Percentiles rank a stretch among this genome's conserved stretches.
These are phyloP conservation scores for Opisthograptis luteolata DNA, from an alignment of 2,888 invertebrate genomes.

Conservation along the genomic window DNA sequence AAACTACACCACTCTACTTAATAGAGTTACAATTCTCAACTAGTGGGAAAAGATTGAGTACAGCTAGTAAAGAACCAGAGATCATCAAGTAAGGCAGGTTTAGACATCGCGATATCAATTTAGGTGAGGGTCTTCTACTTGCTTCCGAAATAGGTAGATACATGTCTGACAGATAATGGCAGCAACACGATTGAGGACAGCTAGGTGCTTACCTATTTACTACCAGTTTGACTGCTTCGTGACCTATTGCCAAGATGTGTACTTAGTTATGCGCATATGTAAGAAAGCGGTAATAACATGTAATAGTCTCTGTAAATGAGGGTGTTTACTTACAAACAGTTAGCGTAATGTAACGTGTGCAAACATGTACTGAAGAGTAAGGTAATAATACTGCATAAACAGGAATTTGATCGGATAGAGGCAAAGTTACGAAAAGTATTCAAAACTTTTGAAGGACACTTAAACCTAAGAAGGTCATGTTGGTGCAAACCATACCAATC, in stretches of 20 bases:
- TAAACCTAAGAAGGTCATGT: no score
- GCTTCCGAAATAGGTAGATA: conserved; percentile 49
- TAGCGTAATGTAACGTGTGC: conserved; percentile 4
- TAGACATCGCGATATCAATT: conserved; percentile 41
- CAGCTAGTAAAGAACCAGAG: background rate
- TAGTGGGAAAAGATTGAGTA: background rate
- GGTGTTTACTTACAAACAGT: conserved; percentile 10
- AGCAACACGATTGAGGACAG: conserved; percentile 36
- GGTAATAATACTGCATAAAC: background rate
- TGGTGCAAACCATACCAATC: no score
- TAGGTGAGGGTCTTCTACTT: conserved; percentile 69
- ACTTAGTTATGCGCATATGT: conserved; percentile 28
- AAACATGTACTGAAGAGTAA: conserved; percentile 1
- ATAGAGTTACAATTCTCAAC: no score
- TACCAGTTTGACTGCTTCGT: conserved; percentile 40
- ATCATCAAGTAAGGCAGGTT: conserved; percentile 1
- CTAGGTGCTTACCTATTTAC: conserved; percentile 5
- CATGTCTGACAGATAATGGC: conserved; percentile 42
- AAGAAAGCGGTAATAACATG: conserved; percentile 22
- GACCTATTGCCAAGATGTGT: conserved; percentile 37
- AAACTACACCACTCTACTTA: no score
- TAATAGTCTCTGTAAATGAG: conserved; percentile 17
- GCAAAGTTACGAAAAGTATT: no score
- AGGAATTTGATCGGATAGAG: background rate
- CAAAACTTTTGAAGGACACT: no score